phyloP scores from a whole-genome alignment of 1,140 invertebrate genomes.

The Diplogasteroides magnus region DNA sequence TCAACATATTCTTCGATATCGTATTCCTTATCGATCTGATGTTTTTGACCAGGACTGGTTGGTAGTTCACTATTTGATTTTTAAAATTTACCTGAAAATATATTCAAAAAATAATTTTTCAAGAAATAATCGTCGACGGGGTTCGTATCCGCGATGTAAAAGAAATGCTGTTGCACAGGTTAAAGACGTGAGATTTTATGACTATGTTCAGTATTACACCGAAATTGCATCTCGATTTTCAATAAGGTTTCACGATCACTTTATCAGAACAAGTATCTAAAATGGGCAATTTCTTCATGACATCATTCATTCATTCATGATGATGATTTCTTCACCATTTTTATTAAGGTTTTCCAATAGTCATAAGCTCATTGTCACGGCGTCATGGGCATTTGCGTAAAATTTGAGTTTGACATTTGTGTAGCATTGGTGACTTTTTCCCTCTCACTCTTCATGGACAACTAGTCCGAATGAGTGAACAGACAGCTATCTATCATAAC shows the following conservation, averaged over 20 bases:
- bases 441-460: too few species aligned
- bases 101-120: background rate
- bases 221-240: background rate
- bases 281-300: background rate
- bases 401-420: too few species aligned
- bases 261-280: background rate
- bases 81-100: too few species aligned
- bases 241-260: background rate
- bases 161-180: background rate
- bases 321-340: background rate
- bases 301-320: background rate
- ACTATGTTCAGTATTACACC: background rate
- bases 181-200: background rate
- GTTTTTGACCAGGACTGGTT: background rate
- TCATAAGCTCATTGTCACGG: too few species aligned
- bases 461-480: too few species aligned
- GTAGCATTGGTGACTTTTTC: too few species aligned
- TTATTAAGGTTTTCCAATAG: too few species aligned
- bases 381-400: too few species aligned
- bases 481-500: too few species aligned
- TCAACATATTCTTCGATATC: background rate
- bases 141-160: too few species aligned
- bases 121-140: too few species aligned
- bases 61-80: too few species aligned
- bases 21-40: background rate